A percentile compares a stretch with the other conserved stretches of the same genome.
Conservation (phyloP, 2,113 vertebrate genomes). For the Poeciliopsis occidentalis region DNA sequence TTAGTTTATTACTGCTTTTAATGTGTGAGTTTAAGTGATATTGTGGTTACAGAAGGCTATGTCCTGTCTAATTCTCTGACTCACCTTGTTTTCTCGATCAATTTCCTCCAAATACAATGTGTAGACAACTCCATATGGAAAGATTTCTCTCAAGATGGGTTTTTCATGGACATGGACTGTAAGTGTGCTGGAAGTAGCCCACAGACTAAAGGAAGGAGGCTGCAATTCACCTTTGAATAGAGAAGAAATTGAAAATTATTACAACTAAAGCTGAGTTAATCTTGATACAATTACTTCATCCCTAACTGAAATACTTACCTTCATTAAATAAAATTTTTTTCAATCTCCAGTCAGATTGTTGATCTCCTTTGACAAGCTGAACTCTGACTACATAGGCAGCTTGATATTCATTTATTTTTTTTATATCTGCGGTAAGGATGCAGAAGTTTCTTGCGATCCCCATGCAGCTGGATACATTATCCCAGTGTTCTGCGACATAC, state of each 20-base stretch:
- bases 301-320: constrained; percentile 55
- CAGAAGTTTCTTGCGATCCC: constrained; percentile 33
- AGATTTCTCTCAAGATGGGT: constrained; percentile 56
- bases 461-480: constrained; percentile 37
- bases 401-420: constrained; percentile 4
- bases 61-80: too few relatives aligned
- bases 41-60: neutral
- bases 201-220: constrained; percentile 71
- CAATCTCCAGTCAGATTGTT: neutral
- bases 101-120: constrained; percentile 59
- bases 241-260: constrained; percentile 6
- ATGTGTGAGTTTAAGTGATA: neutral
- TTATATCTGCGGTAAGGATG: constrained; percentile 43
- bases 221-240: constrained; percentile 57
- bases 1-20: neutral
- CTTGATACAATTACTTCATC: neutral
- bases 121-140: constrained; percentile 58
- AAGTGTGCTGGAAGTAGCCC: constrained; percentile 59
- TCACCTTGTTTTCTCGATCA: constrained; percentile 57
- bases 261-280: neutral
- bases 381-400: constrained; percentile 51
- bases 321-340: constrained; percentile 23
- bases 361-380: constrained; percentile 29
- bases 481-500: neutral
- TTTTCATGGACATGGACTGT: constrained; percentile 64